Conservation (phyloP, 92 coral and sea anemone genomes). For the Pocillopora meandrina region DNA sequence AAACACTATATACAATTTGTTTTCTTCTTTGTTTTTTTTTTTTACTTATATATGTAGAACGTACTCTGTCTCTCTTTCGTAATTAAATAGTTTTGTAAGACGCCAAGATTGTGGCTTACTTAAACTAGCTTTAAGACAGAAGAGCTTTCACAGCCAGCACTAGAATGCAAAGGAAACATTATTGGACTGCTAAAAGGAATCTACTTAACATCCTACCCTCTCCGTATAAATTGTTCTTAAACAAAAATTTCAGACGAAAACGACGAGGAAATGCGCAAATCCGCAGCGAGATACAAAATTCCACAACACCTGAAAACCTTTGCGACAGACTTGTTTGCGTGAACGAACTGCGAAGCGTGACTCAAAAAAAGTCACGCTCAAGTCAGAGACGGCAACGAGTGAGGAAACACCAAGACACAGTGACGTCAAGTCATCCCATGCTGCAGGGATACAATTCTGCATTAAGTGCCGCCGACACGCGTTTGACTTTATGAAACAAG, state of each 20-base stretch:
- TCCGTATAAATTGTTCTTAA: conserved; percentile 3
- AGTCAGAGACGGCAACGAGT: background rate
- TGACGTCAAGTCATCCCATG: conserved; percentile 12
- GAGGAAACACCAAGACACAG: background rate
- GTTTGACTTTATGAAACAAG: conserved; percentile 32
- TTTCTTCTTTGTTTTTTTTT: conserved; percentile 17
- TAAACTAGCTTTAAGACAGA: conserved; percentile 1
- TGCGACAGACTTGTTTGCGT: background rate
- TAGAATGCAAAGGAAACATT: background rate
- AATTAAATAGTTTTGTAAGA: conserved; percentile 42
- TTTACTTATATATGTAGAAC: conserved; percentile 25
- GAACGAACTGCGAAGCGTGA: background rate
- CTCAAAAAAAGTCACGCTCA: background rate
- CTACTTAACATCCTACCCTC: conserved; percentile 2
- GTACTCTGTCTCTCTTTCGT: conserved; percentile 36
- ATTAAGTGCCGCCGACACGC: background rate
- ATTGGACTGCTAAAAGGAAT: background rate
- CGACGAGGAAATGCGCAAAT: conserved; percentile 10
- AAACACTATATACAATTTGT: conserved; percentile 53
- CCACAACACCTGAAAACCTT: background rate
- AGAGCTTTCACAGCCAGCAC: background rate
- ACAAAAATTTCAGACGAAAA: background rate
- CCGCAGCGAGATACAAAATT: background rate
- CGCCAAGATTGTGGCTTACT: conserved; percentile 3
- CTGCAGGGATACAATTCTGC: conserved; percentile 22